These are phyloP conservation scores for Hetaerina americana DNA, from an alignment of 1,140 invertebrate species.

Conservation along the genomic window DNA sequence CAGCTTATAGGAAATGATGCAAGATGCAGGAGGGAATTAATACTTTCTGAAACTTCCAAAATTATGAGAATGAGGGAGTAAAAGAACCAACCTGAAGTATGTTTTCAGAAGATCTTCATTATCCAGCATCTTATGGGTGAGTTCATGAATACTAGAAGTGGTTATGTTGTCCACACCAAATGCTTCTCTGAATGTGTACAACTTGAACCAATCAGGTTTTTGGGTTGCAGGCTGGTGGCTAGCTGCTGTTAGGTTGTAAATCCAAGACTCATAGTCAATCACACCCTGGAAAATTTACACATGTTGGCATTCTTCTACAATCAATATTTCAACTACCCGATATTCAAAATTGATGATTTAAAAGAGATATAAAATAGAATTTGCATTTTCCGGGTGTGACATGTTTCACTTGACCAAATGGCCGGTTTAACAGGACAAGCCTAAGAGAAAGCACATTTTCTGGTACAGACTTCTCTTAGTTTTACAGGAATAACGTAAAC, in stretches of 20 bases:
- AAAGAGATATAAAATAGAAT: constrained; percentile 10
- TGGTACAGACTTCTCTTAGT: too few species aligned
- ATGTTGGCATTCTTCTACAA: constrained; percentile 11
- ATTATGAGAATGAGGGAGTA: constrained; percentile 14
- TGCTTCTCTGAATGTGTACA: constrained; percentile 51
- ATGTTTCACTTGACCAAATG: too few species aligned
- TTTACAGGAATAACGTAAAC: too few species aligned
- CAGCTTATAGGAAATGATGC: too few species aligned
- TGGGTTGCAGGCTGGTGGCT: constrained; percentile 39
- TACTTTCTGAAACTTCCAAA: constrained; percentile 27
- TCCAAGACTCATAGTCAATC: constrained; percentile 55
- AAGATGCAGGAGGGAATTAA: too few species aligned
- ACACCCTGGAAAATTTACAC: constrained; percentile 35
- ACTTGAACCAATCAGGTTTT: constrained; percentile 46
- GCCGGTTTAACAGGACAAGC: too few species aligned
- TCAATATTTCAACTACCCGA: constrained; percentile 6
- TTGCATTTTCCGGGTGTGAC: neutral
- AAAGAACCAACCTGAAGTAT: constrained; percentile 26
- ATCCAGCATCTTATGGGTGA: constrained; percentile 22
- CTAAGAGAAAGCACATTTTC: too few species aligned
- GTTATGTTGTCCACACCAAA: constrained; percentile 36
- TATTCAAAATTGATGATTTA: constrained; percentile 8
- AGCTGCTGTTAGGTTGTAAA: constrained; percentile 61
- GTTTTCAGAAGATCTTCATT: constrained; percentile 24
- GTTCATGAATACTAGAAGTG: constrained; percentile 24